These are phyloP conservation scores for Spheniscus mendiculus DNA, from an alignment of 2,113 vertebrate genomes.

Conservation along the genomic window DNA sequence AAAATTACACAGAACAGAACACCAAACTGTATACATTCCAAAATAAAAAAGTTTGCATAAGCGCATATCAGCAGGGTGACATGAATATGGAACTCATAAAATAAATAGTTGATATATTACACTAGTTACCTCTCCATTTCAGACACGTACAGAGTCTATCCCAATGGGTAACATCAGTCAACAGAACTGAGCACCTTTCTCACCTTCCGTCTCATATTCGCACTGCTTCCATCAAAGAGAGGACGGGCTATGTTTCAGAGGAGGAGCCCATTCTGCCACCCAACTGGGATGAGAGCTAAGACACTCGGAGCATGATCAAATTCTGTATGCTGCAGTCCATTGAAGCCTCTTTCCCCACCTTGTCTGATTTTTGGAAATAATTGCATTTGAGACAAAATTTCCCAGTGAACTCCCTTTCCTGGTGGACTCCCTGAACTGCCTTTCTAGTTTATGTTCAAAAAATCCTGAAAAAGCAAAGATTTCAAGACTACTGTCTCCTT, in stretches of 20 bases:
- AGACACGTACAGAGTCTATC: neutral
- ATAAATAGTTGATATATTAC: neutral
- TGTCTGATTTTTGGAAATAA: neutral
- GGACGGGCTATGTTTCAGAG: neutral
- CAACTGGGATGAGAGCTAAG: neutral
- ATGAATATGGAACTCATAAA: neutral
- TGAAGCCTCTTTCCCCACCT: neutral
- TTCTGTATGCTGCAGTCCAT: neutral
- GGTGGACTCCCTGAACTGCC: neutral
- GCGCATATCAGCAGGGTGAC: neutral
- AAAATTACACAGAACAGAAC: neutral
- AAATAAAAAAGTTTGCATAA: neutral
- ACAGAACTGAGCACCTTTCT: neutral
- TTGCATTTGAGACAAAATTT: neutral
- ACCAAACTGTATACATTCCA: neutral
- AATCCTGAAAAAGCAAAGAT: neutral
- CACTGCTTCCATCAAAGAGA: neutral
- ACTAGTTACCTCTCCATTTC: neutral
- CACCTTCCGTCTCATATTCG: neutral
- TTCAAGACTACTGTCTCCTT: neutral
- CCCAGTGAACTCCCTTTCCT: neutral
- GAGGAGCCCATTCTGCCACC: neutral
- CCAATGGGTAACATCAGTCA: neutral
- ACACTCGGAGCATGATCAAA: neutral
- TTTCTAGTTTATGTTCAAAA: neutral